Percentiles rank a stretch among this genome's conserved stretches.
phyloP scores from a whole-genome alignment of 2,113 vertebrate genomes.

The Noturus placidus region DNA sequence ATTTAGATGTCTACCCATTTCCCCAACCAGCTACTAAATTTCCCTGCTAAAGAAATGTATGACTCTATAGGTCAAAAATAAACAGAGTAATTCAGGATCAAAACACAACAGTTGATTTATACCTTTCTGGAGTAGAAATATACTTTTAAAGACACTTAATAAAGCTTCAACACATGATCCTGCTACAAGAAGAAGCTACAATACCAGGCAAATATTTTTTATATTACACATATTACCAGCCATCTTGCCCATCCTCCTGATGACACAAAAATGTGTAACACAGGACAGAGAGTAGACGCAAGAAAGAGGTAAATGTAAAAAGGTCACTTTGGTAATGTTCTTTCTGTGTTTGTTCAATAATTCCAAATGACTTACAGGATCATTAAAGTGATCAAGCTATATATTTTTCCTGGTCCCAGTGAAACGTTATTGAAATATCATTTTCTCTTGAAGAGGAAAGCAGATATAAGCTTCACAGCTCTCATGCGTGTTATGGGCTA shows the following conservation, averaged over 20 bases:
- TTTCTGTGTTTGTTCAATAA: not conserved
- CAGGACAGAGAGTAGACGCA: not conserved
- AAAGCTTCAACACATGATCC: not conserved
- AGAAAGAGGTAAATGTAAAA: not conserved
- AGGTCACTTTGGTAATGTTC: not conserved
- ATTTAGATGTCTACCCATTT: slow-evolving; percentile 17
- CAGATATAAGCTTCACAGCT: not conserved
- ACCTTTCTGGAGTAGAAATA: not conserved
- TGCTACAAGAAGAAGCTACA: not conserved
- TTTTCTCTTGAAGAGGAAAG: not conserved
- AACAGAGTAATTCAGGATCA: slow-evolving; percentile 3
- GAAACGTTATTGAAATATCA: not conserved
- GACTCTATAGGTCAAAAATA: not conserved
- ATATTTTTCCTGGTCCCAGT: not conserved
- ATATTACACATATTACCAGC: slow-evolving; percentile 8
- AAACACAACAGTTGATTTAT: slow-evolving; percentile 7
- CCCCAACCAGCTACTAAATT: not conserved
- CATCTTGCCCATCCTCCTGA: not conserved
- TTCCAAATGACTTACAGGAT: not conserved
- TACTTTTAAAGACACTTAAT: not conserved
- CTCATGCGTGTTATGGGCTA: not conserved
- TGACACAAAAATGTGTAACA: not conserved
- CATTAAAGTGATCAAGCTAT: not conserved
- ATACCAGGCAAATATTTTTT: not conserved
- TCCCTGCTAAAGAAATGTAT: not conserved